A percentile compares a stretch with the other conserved stretches of the same genome.
Evolutionary conservation across 1,140 invertebrate species (phyloP).

Genomic region (Neodiprion virginianus): DNA sequence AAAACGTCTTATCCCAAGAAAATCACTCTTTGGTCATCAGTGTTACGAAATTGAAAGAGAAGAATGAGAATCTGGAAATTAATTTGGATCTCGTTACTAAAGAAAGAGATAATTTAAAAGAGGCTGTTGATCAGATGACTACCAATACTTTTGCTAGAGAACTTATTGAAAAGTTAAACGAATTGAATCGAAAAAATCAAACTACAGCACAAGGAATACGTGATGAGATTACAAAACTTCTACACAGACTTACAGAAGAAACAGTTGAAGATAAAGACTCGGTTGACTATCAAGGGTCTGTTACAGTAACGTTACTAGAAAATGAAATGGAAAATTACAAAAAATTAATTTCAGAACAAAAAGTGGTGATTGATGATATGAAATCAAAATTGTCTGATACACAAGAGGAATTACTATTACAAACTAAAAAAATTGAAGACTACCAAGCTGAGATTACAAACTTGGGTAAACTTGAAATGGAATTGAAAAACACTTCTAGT

Average conservation of each 20-base stretch:
- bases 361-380: conserved; percentile 51
- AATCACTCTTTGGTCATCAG: conserved; percentile 23
- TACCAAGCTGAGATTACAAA: conserved; percentile 31
- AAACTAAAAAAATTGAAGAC: conserved; percentile 30
- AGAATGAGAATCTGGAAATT: conserved; percentile 26
- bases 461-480: conserved; percentile 37
- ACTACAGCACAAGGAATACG: neutral
- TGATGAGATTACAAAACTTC: conserved; percentile 11
- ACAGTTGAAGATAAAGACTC: conserved; percentile 8
- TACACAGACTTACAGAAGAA: conserved; percentile 21
- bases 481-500: conserved; percentile 42
- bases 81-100: conserved; percentile 37
- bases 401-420: conserved; percentile 43
- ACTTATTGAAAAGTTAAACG: conserved; percentile 21
- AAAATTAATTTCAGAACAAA: conserved; percentile 57
- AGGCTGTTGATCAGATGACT: conserved; percentile 26
- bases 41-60: conserved; percentile 32
- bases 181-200: conserved; percentile 26
- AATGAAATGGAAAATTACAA: conserved; percentile 59
- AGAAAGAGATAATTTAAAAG: conserved; percentile 55
- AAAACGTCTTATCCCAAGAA: conserved; percentile 13
- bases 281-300: conserved; percentile 1
- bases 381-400: conserved; percentile 41
- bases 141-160: conserved; percentile 23
- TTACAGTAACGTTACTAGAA: conserved; percentile 48